These are phyloP conservation scores for Lymantria monacha DNA, from an alignment of 2,888 invertebrate genomes.

Conservation along the genomic window DNA sequence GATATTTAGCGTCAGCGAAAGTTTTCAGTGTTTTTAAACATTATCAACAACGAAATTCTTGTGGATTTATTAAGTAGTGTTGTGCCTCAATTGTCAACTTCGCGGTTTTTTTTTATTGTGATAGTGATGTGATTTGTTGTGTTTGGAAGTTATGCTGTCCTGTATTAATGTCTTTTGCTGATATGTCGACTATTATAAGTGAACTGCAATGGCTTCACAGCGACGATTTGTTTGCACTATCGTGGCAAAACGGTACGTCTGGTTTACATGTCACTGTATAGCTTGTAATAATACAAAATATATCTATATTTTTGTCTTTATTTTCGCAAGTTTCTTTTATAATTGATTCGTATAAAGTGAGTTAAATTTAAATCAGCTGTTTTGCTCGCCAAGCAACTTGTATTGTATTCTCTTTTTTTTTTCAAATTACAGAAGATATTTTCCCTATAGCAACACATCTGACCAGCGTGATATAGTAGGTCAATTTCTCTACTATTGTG, in stretches of 20 bases:
- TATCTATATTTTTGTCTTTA: constrained; percentile 1
- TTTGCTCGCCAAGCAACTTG: constrained; percentile 6
- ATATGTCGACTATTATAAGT: constrained; percentile 76
- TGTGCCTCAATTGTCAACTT: constrained; percentile 43
- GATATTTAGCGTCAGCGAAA: constrained; percentile 29
- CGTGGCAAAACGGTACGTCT: constrained; percentile 76
- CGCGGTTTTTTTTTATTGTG: constrained; percentile 45
- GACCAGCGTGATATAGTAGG: too few species aligned
- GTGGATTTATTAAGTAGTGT: constrained; percentile 34
- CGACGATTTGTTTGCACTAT: constrained; percentile 75
- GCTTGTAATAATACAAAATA: neutral
- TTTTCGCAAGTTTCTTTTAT: constrained; percentile 4
- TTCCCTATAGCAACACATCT: too few species aligned
- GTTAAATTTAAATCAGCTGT: constrained; percentile 8
- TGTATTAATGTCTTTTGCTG: constrained; percentile 74
- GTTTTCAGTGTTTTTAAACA: constrained; percentile 28
- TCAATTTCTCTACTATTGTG: too few species aligned
- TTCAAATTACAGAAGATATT: too few species aligned
- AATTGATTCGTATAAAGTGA: neutral
- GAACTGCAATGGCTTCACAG: constrained; percentile 77
- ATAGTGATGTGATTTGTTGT: constrained; percentile 65
- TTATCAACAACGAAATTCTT: constrained; percentile 18
- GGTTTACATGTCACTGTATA: constrained; percentile 4
- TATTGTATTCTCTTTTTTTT: too few species aligned
- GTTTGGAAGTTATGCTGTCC: constrained; percentile 61